Evolutionary conservation across 2,797 vertebrate genomes (phyloP).

Genomic region (Anguilla megastoma): DNA sequence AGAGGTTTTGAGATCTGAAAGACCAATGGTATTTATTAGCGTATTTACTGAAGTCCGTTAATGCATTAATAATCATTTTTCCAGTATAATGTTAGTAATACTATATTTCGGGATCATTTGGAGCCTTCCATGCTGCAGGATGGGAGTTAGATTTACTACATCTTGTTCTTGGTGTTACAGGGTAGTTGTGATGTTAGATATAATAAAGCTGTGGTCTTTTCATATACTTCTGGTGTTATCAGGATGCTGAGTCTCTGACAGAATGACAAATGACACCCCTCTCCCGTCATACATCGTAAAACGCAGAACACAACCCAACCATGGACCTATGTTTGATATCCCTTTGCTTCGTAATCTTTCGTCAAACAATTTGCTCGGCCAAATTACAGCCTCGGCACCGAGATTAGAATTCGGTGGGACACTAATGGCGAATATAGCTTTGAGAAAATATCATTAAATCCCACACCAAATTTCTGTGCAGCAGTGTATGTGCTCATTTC

Average conservation of each 20-base stretch:
- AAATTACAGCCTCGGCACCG: background rate
- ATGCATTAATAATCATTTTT: background rate
- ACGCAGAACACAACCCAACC: background rate
- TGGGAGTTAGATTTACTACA: background rate
- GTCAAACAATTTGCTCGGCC: background rate
- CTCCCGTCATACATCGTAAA: background rate
- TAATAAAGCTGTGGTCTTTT: conserved; percentile 2
- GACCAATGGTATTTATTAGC: background rate
- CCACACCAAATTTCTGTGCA: background rate
- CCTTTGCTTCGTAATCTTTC: background rate
- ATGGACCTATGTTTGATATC: background rate
- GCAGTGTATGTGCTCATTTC: background rate
- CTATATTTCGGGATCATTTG: background rate
- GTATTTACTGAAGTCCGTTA: background rate
- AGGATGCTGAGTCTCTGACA: conserved; percentile 19
- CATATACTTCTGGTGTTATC: conserved; percentile 23
- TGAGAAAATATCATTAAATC: background rate
- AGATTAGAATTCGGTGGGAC: background rate
- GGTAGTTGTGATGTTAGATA: conserved; percentile 17
- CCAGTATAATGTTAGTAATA: background rate
- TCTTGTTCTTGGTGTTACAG: conserved; percentile 11
- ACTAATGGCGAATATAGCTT: background rate
- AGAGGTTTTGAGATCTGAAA: background rate
- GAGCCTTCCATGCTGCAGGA: background rate
- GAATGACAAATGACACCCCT: conserved; percentile 10